Evolutionary conservation across 1,140 invertebrate species (phyloP).

Genomic region (Nephotettix cincticeps): DNA sequence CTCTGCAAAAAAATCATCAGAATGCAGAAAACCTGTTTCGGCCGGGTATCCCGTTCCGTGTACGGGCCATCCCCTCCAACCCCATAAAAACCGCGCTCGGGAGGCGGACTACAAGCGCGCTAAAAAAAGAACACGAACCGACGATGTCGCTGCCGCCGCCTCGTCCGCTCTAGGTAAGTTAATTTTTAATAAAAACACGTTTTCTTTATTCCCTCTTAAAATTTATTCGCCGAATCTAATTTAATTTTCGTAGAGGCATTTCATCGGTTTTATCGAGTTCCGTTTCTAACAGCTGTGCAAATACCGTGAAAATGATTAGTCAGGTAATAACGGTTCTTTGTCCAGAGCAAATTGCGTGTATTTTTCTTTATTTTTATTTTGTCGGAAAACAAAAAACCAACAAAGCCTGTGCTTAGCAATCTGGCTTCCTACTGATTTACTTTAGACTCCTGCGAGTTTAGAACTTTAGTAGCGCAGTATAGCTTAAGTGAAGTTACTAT

Average conservation of each 20-base stretch:
- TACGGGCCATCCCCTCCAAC: conserved; percentile 5
- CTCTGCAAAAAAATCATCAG: conserved; percentile 12
- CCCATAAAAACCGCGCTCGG: background rate
- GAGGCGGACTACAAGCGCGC: background rate
- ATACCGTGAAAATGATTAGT: conserved; percentile 8
- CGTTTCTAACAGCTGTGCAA: conserved; percentile 15
- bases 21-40: conserved; percentile 20
- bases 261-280: conserved; percentile 9
- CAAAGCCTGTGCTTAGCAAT: too few species aligned
- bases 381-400: too few species aligned
- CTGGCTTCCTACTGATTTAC: too few species aligned
- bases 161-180: background rate
- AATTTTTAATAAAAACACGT: conserved; percentile 20
- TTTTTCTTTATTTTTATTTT: too few species aligned
- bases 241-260: conserved; percentile 7
- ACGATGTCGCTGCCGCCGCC: background rate
- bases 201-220: conserved; percentile 16
- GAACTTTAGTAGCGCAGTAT: too few species aligned
- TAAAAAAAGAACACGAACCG: conserved; percentile 3
- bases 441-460: too few species aligned
- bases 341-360: too few species aligned
- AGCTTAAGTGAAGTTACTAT: too few species aligned
- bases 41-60: background rate
- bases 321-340: background rate
- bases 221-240: conserved; percentile 1